Evolutionary conservation across 1,140 invertebrate species (phyloP).

Genomic region (Cydia fagiglandana): DNA sequence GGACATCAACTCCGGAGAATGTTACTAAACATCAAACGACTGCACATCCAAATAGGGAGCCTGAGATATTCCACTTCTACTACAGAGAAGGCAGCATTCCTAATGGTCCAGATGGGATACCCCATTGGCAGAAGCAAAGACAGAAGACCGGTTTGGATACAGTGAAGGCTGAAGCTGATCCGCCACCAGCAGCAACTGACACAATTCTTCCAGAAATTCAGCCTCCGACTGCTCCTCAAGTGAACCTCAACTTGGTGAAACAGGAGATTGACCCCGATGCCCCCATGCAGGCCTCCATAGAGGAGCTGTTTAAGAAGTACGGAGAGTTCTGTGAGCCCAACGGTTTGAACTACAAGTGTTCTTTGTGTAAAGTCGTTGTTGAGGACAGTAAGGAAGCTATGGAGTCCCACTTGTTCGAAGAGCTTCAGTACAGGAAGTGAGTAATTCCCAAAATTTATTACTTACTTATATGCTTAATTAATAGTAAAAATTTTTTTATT

Average conservation of each 20-base stretch:
- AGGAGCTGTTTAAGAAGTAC: slow-evolving; percentile 53
- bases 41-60: slow-evolving; percentile 50
- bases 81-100: slow-evolving; percentile 63
- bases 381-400: slow-evolving; percentile 60
- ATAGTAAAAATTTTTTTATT: no score
- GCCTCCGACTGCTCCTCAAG: background rate
- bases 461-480: no score
- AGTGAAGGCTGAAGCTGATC: slow-evolving; percentile 51
- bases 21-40: slow-evolving; percentile 80
- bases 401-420: slow-evolving; percentile 71
- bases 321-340: slow-evolving; percentile 66
- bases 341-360: slow-evolving; percentile 63
- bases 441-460: slow-evolving; percentile 37
- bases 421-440: slow-evolving; percentile 70
- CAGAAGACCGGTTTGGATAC: slow-evolving; percentile 38
- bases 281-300: slow-evolving; percentile 36
- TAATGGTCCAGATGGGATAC: slow-evolving; percentile 52
- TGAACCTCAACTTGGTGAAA: slow-evolving; percentile 62
- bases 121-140: slow-evolving; percentile 59
- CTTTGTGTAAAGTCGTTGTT: slow-evolving; percentile 54
- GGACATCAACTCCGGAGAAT: slow-evolving; percentile 78
- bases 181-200: background rate
- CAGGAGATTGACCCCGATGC: slow-evolving; percentile 42
- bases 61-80: slow-evolving; percentile 66
- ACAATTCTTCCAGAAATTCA: background rate